Evolutionary conservation across 2,797 vertebrate genomes (phyloP).

Genomic region (Gymnocypris eckloni): DNA sequence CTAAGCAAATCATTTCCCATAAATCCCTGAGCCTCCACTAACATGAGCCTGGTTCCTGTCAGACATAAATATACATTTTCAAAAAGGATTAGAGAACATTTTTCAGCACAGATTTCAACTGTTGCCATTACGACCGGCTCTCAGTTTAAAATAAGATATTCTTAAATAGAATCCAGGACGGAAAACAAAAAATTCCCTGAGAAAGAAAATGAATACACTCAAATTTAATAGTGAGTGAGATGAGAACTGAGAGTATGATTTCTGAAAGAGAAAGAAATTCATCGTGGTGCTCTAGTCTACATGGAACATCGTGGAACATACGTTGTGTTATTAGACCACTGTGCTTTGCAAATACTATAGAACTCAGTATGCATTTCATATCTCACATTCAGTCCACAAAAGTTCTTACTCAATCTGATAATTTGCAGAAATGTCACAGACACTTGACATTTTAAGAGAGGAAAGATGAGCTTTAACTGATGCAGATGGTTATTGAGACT

Average conservation of each 20-base stretch:
- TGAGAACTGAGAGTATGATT: not conserved
- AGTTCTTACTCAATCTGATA: not conserved
- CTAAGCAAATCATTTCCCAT: conserved; percentile 54
- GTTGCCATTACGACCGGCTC: conserved; percentile 40
- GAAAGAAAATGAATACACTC: not conserved
- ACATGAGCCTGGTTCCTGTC: conserved; percentile 40
- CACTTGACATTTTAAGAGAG: conserved; percentile 16
- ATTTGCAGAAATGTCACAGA: conserved; percentile 5
- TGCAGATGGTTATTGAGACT: conserved; percentile 28
- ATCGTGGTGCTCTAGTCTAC: not conserved
- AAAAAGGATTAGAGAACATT: conserved; percentile 55
- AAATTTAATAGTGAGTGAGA: not conserved
- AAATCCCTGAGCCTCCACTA: conserved; percentile 56
- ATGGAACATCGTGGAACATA: not conserved
- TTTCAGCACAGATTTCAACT: conserved; percentile 53
- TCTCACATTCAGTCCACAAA: not conserved
- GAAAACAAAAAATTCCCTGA: not conserved
- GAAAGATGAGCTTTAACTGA: not conserved
- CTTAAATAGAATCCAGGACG: conserved; percentile 12
- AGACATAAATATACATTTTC: conserved; percentile 60
- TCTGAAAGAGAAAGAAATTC: not conserved
- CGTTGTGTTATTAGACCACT: not conserved
- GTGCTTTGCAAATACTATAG: not conserved
- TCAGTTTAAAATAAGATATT: conserved; percentile 41
- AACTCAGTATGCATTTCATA: not conserved